Conservation (phyloP, 2,797 vertebrate genomes). For the Lagocephalus sceleratus region DNA sequence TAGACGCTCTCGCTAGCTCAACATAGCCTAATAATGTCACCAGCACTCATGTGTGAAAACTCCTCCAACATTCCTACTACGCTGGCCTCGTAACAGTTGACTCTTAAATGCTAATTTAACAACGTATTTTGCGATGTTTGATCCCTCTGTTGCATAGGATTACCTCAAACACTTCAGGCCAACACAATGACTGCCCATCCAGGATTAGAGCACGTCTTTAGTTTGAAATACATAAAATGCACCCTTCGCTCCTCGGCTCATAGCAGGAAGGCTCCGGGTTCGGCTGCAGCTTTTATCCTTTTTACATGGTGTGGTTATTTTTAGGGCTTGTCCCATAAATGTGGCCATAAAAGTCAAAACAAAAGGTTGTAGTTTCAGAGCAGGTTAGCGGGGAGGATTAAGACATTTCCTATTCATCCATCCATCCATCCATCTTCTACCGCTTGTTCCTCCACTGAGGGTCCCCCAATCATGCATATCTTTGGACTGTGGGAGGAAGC, state of each 20-base stretch:
- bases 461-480: too few relatives aligned
- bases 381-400: too few relatives aligned
- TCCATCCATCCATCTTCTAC: too few relatives aligned
- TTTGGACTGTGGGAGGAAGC: too few relatives aligned
- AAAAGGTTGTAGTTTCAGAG: conserved; percentile 3
- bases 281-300: too few relatives aligned
- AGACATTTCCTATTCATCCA: too few relatives aligned
- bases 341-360: background rate
- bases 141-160: background rate
- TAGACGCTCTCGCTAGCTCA: background rate
- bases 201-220: background rate
- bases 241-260: too few relatives aligned
- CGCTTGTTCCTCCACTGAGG: too few relatives aligned
- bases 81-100: conserved; percentile 5
- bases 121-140: background rate
- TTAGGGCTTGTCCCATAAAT: too few relatives aligned
- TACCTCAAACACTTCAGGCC: background rate
- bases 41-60: conserved; percentile 8
- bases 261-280: too few relatives aligned
- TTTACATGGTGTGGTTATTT: too few relatives aligned
- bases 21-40: conserved; percentile 6
- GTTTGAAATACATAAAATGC: background rate
- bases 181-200: conserved; percentile 12
- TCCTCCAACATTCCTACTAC: conserved; percentile 7
- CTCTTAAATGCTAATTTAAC: conserved; percentile 11